phyloP scores from a whole-genome alignment of 2,113 vertebrate species.

The Campylomormyrus numenius region DNA sequence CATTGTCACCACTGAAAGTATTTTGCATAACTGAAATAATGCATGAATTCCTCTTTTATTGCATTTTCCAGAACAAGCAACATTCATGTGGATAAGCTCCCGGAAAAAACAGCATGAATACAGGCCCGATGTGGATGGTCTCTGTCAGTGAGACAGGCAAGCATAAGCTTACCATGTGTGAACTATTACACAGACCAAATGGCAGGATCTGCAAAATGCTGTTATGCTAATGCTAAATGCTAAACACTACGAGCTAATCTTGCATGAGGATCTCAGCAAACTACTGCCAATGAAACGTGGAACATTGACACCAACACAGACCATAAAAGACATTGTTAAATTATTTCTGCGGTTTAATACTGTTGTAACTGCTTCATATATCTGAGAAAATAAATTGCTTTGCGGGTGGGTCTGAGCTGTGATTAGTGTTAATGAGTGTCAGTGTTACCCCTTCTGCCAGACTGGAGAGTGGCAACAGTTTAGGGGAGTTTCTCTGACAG shows the following conservation, averaged over 20 bases:
- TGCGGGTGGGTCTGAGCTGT: background rate
- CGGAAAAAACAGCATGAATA: background rate
- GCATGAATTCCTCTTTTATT: background rate
- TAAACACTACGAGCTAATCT: background rate
- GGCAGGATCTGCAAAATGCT: background rate
- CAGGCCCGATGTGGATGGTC: background rate
- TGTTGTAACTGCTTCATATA: background rate
- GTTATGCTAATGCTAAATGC: background rate
- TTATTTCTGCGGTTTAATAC: background rate
- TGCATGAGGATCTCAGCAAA: background rate
- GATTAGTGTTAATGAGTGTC: background rate
- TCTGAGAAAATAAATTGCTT: background rate
- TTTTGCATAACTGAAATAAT: background rate
- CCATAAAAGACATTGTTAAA: background rate
- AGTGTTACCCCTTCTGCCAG: background rate
- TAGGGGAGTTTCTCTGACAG: conserved; percentile 11
- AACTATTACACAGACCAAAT: background rate
- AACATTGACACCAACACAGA: background rate
- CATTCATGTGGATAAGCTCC: background rate
- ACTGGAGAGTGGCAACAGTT: background rate
- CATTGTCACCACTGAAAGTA: background rate
- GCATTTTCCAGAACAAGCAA: background rate
- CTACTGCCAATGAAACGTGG: background rate
- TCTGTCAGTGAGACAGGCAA: background rate
- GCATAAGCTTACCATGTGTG: background rate